Evolutionary conservation across 1,140 invertebrate genomes (phyloP).

Genomic region (Myzus persicae): DNA sequence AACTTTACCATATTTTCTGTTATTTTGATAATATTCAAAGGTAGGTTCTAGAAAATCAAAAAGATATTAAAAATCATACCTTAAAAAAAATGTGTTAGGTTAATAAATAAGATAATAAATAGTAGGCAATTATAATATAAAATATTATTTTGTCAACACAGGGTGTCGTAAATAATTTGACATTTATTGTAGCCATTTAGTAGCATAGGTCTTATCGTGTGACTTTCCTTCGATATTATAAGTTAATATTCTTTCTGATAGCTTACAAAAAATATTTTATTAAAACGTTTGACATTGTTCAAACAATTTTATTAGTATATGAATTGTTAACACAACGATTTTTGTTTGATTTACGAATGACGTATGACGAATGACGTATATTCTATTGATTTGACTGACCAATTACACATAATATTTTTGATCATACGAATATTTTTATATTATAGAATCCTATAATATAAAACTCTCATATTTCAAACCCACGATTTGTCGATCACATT

Average conservation of each 20-base stretch:
- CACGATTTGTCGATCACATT: not conserved
- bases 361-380: too few relatives aligned
- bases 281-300: not conserved
- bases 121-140: not conserved
- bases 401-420: not conserved
- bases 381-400: too few relatives aligned
- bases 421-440: not conserved
- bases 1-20: not conserved
- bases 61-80: not conserved
- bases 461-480: not conserved
- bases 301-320: too few relatives aligned
- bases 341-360: too few relatives aligned
- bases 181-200: too few relatives aligned
- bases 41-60: not conserved
- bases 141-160: not conserved
- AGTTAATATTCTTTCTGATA: not conserved
- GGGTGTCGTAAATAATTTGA: not conserved
- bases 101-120: too few relatives aligned
- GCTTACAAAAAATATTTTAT: not conserved
- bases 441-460: not conserved
- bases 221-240: not conserved
- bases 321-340: too few relatives aligned
- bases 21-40: not conserved
- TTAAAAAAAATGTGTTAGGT: not conserved
- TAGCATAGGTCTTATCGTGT: too few relatives aligned